Evolutionary conservation across 2,797 vertebrate genomes (phyloP), one percentile per base, ranked within the genome.

Genomic region (Gastrophryne carolinensis): DNA sequence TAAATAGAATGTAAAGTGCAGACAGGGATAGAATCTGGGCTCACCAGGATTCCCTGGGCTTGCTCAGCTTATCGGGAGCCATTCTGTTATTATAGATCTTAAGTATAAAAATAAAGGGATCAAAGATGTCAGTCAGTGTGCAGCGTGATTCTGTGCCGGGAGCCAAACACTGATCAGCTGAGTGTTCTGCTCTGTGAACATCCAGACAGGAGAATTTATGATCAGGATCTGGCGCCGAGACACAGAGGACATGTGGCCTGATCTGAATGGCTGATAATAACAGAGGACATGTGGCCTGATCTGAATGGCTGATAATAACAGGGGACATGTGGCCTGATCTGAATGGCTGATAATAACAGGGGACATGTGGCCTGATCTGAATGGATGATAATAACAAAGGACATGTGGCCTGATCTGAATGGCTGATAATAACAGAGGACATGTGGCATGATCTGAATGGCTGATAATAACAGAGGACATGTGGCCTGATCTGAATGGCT

Each of bases 81-180:
- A 17, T 37, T 15, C 29, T n/a, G 6, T 50, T 41, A 3, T 50
- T 41, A 29, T 35, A 32, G 29, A 30, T 11, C n/a, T 41, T 37
- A 37, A 53, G 32, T 39, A 15, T 54, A 53, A 54, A 73, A 73
- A 64, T 64, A 41, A 23, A 41, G 39, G 39, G 53, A 37, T 52
- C 58, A 41, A 27, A 49, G 32, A 30, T 47, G 21, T 65, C 61
- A 65, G 37, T 53, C 58, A 35, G 26, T 23, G 34, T 10, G 49
- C 62, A 74, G n/a, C 66, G 72, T 65, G 62, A 74, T 29, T 26
- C 34, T 5, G 2, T n/a, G 9, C 19, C 17, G 6, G 1, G 13
- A 27, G 72, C 72, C 72, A 74, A 66, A 8, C 23, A 23, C 15
- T 17, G 13, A 35, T 64, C 71, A 73, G 32, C 71, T 63, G 62